phyloP scores from a whole-genome alignment of 2,888 invertebrate genomes.

The Bedellia somnulentella region DNA sequence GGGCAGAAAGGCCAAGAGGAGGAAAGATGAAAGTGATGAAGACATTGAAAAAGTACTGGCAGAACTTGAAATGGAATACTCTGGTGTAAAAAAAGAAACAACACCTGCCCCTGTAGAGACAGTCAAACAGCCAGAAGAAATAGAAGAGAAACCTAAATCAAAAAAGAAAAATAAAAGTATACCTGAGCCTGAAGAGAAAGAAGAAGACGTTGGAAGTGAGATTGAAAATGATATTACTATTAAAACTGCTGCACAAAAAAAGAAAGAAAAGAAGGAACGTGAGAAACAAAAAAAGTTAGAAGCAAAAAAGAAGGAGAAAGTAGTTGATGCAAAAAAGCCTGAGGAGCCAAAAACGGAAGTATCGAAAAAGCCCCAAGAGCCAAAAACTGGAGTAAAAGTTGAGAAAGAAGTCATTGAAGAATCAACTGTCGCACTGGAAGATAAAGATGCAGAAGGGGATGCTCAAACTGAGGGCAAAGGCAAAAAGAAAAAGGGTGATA shows the following conservation, averaged over 20 bases:
- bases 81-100: conserved; percentile 61
- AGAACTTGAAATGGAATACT: conserved; percentile 80
- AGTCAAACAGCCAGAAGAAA: conserved; percentile 30
- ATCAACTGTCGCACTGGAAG: conserved; percentile 29
- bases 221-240: conserved; percentile 65
- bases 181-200: no score
- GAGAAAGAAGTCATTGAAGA: conserved; percentile 34
- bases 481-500: conserved; percentile 48
- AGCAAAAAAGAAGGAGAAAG: conserved; percentile 59
- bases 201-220: conserved; percentile 45
- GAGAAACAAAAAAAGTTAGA: conserved; percentile 75
- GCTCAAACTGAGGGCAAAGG: conserved; percentile 15
- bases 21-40: conserved; percentile 76
- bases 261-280: conserved; percentile 85
- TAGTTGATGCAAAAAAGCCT: conserved; percentile 6
- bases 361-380: conserved; percentile 8
- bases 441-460: conserved; percentile 22
- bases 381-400: no score
- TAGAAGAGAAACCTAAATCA: conserved; percentile 36
- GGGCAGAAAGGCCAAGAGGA: conserved; percentile 71
- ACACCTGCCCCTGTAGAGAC: conserved; percentile 35
- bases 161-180: conserved; percentile 41
- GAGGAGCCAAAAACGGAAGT: conserved; percentile 14
- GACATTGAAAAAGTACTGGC: conserved; percentile 83
- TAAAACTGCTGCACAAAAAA: conserved; percentile 85